Evolutionary conservation across 1,140 invertebrate species (phyloP).

Genomic region (Calliopsis andreniformis): DNA sequence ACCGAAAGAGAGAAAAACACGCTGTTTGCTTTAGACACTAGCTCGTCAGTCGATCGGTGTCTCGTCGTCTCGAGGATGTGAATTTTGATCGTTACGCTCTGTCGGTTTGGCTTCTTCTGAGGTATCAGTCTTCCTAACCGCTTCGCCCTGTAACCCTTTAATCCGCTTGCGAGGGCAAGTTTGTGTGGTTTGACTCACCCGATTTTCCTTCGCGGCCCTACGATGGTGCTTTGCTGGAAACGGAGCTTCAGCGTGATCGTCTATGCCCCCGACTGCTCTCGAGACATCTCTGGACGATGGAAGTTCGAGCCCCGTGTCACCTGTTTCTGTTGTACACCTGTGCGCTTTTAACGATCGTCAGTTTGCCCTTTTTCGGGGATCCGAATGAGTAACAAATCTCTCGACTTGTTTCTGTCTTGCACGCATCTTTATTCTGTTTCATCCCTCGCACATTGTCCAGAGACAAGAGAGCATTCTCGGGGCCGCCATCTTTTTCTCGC

Average conservation of each 20-base stretch:
- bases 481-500: constrained; percentile 17
- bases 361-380: not conserved
- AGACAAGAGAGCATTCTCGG: not conserved
- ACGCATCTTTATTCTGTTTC: not conserved
- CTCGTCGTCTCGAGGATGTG: constrained; percentile 61
- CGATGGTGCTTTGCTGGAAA: not conserved
- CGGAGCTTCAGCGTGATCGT: too few relatives aligned
- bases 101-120: constrained; percentile 57
- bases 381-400: not conserved
- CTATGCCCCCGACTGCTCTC: too few relatives aligned
- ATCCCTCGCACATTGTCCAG: not conserved
- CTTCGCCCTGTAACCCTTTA: constrained; percentile 61
- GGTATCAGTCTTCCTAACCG: constrained; percentile 57
- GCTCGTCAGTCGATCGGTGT: constrained; percentile 36
- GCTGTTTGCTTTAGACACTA: too few relatives aligned
- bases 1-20: constrained; percentile 35
- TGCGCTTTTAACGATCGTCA: not conserved
- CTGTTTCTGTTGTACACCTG: not conserved
- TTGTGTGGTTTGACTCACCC: constrained; percentile 49
- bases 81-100: constrained; percentile 30
- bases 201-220: not conserved
- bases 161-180: constrained; percentile 41
- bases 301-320: not conserved
- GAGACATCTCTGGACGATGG: not conserved
- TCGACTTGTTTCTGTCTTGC: not conserved